Evolutionary conservation across 30 jellyfish, hydroid and myxozoan species (phyloP).

Genomic region (Turritopsis dohrnii): DNA sequence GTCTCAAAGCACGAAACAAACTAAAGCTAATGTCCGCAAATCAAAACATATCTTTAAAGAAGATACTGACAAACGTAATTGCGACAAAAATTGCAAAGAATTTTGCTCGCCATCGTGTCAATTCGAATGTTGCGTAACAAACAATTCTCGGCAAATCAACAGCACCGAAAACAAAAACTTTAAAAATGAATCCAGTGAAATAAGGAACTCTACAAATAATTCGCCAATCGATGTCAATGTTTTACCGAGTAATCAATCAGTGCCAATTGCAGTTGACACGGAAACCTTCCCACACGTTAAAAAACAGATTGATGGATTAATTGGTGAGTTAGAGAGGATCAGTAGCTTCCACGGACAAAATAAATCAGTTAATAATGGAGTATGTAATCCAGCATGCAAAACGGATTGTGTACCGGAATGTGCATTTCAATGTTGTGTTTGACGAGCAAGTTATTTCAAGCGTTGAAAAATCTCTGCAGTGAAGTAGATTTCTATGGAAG

Average conservation of each 20-base stretch:
- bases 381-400: constrained; percentile 26
- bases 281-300: background rate
- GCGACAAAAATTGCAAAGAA: background rate
- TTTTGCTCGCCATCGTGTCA: constrained; percentile 1
- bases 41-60: background rate
- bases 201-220: background rate
- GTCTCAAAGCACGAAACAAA: background rate
- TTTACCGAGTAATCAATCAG: background rate
- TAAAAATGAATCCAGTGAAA: background rate
- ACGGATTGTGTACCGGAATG: constrained; percentile 24
- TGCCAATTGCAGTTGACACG: background rate
- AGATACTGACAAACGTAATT: background rate
- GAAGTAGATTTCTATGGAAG: no score
- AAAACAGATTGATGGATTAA: background rate
- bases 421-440: constrained; percentile 23
- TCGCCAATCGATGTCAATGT: no score
- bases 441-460: no score
- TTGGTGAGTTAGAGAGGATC: background rate
- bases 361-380: background rate
- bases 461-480: no score
- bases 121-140: background rate
- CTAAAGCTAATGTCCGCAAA: background rate
- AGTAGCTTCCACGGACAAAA: background rate
- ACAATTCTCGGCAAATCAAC: background rate
- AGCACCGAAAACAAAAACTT: background rate